Percentiles rank a stretch among this genome's conserved stretches.
Conservation (phyloP, 53 echinoderm and acorn worm genomes). For the Stichopus horrens region DNA sequence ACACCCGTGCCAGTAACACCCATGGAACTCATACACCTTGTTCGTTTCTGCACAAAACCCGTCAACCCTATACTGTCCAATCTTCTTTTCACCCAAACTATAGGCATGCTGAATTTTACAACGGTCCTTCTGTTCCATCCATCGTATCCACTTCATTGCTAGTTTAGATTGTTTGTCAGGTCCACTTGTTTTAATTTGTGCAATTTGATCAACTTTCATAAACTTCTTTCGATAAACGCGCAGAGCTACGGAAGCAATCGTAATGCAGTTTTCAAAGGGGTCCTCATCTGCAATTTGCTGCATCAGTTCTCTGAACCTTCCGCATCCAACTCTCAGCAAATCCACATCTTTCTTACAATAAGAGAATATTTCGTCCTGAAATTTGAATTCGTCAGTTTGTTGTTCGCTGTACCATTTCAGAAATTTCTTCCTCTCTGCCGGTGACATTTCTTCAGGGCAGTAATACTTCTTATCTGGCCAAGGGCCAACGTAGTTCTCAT, state of each 20-base stretch:
- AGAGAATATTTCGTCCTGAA: conserved; percentile 1
- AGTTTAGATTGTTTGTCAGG: conserved; percentile 33
- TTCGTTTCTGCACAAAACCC: conserved; percentile 34
- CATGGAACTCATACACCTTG: conserved; percentile 46
- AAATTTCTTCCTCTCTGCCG: neutral
- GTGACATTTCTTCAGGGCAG: neutral
- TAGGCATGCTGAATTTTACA: conserved; percentile 27
- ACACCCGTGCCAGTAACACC: conserved; percentile 49
- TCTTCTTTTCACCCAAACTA: conserved; percentile 20
- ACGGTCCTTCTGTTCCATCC: neutral
- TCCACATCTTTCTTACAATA: conserved; percentile 54
- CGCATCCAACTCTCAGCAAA: conserved; percentile 43
- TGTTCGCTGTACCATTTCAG: neutral
- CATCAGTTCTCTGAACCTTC: conserved; percentile 26
- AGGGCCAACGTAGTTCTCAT: neutral
- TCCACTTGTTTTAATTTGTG: neutral
- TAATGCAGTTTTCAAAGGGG: conserved; percentile 58
- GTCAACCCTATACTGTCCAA: conserved; percentile 44
- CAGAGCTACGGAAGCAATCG: conserved; percentile 57
- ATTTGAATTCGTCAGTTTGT: neutral
- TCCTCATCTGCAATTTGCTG: conserved; percentile 43
- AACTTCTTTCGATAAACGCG: conserved; percentile 37
- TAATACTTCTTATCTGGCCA: neutral
- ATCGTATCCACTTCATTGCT: conserved; percentile 45
- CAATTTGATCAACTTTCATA: conserved; percentile 22